Conservation (phyloP, 35 echinoderm and acorn worm species). For the Ophiothrix spiculata region DNA sequence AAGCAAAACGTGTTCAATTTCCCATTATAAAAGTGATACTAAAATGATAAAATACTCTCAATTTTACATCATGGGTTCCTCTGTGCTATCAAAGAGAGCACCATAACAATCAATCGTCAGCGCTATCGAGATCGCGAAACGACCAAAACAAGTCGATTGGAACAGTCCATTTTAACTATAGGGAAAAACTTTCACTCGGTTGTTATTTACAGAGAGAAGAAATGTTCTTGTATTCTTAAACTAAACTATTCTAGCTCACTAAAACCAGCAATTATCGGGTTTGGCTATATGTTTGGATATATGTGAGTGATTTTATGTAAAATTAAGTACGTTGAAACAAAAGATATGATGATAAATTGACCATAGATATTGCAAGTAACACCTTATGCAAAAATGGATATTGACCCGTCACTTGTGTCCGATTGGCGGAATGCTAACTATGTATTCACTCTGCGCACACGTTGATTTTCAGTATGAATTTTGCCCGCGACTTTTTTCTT, state of each 20-base stretch:
- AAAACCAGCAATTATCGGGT: neutral
- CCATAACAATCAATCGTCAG: neutral
- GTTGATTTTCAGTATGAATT: no score
- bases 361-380: neutral
- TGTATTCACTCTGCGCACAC: no score
- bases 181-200: neutral
- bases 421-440: constrained; percentile 6
- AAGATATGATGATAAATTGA: neutral
- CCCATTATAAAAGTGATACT: neutral
- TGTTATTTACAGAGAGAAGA: neutral
- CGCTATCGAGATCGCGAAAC: neutral
- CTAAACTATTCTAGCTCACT: neutral
- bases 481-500: no score
- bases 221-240: no score
- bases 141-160: neutral
- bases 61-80: neutral
- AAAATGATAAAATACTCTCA: neutral
- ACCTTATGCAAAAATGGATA: neutral
- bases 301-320: neutral
- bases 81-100: neutral
- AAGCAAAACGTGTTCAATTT: neutral
- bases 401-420: neutral
- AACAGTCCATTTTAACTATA: neutral
- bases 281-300: neutral
- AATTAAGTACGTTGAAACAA: neutral